Evolutionary conservation across 2,113 vertebrate species (phyloP).

Genomic region (Spilogale gracilis): DNA sequence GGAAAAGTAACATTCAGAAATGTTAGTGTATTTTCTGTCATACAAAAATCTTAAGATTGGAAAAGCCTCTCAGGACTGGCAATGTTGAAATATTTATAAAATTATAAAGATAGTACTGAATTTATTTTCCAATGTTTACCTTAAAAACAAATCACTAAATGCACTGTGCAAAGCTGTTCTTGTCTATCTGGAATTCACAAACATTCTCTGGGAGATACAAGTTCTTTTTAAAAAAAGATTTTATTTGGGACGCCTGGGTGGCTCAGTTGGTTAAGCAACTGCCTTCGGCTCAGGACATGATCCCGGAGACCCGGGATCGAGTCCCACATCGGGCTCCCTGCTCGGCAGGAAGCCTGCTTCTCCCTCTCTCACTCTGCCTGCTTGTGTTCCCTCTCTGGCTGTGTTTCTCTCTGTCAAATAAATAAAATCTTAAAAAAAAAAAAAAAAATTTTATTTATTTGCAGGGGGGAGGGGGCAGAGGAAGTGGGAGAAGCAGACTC

Average conservation of each 20-base stretch:
- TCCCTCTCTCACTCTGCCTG: too few species aligned
- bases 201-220: not conserved
- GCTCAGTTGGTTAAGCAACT: too few species aligned
- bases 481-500: not conserved
- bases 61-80: not conserved
- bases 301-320: too few species aligned
- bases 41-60: not conserved
- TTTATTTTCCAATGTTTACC: not conserved
- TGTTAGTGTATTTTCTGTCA: not conserved
- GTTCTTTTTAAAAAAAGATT: not conserved
- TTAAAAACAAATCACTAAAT: not conserved
- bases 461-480: not conserved
- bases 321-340: too few species aligned
- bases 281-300: too few species aligned
- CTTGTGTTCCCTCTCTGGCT: too few species aligned
- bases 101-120: not conserved
- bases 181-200: not conserved
- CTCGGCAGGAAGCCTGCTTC: too few species aligned
- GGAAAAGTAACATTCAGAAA: constrained; percentile 18
- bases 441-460: too few species aligned
- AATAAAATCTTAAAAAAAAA: too few species aligned
- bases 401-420: too few species aligned
- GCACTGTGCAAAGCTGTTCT: not conserved
- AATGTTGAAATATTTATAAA: not conserved
- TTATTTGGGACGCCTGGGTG: too few species aligned